Evolutionary conservation across 2,797 vertebrate species (phyloP), one percentile per base, ranked within the genome.

Genomic region (Myotis vivesi): DNA sequence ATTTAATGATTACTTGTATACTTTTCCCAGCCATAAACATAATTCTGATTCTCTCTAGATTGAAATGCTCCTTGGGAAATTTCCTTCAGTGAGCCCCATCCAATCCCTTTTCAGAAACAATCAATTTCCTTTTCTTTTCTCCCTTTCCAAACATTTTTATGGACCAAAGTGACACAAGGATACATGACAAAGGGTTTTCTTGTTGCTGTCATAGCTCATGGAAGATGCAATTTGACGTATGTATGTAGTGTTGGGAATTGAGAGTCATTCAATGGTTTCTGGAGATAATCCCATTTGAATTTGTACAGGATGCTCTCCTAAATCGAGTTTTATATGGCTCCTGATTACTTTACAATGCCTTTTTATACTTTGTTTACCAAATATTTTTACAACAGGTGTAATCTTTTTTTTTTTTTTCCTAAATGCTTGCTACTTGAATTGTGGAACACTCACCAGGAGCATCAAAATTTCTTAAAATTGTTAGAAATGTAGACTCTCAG

Each of bases 181-280:
- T 94, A 92, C n/a, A 77, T 68, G 66, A 85, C 17, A 92, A 69
- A 92, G 17, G 10, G 77, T 72, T 76, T 96, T 87, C 83, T 62
- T 80, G 20, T 38, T 94, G 28, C 51, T 83, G 25, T 71, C 55
- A 51, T 44, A 82, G 69, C n/a, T 73, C 69, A 73, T 57, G 1
- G 33, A 57, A 87, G 86, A 89, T 64, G 28, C 41, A 81, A 38
- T 94, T 87, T 95, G 38, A 87, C 69, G 30, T 81, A 51, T 81
- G 8, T 49, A 51, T 81, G 5, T 49, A 92, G 68, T 64, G 13
- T 28, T 84, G 55, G 33, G 11, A 92, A 92, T 51, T 94, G 19
- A 92, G 30, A 62, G 55, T 77, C 41, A 73, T 72, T 81, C 84
- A 87, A 72, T 93, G n/a, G 8, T 82, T 89, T 82, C 25, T 93